A percentile compares a stretch with the other conserved stretches of the same genome.
Conservation (phyloP, 2,797 vertebrate genomes). For the Pangasius mekongensis region DNA sequence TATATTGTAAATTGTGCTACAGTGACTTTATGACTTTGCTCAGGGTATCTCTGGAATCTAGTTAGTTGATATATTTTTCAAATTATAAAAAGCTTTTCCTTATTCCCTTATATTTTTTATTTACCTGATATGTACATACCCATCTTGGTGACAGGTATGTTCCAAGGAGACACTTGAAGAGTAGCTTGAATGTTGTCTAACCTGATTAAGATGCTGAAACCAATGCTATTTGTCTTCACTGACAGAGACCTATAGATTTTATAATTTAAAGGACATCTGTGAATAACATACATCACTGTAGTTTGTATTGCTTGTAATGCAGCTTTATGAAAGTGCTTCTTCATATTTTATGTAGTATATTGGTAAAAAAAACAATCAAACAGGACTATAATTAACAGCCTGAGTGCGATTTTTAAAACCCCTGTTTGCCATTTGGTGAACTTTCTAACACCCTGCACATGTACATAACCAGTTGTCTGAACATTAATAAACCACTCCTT, state of each 20-base stretch:
- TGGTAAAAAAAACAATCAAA: neutral
- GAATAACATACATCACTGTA: slow-evolving; percentile 3
- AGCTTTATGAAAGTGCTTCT: neutral
- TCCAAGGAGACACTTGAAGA: neutral
- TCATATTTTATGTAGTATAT: neutral
- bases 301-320: neutral
- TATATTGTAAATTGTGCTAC: neutral
- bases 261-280: slow-evolving; percentile 29
- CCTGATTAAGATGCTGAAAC: neutral
- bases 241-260: slow-evolving; percentile 2
- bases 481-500: neutral
- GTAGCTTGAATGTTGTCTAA: neutral
- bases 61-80: neutral
- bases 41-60: no score
- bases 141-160: neutral
- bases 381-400: neutral
- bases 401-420: neutral
- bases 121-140: neutral
- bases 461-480: no score
- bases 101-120: neutral
- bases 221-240: slow-evolving; percentile 6
- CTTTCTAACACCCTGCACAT: neutral
- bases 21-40: neutral
- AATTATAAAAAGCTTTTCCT: neutral
- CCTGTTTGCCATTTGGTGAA: neutral